Conservation (phyloP, 2,113 vertebrate species). For the Glareola pratincola region DNA sequence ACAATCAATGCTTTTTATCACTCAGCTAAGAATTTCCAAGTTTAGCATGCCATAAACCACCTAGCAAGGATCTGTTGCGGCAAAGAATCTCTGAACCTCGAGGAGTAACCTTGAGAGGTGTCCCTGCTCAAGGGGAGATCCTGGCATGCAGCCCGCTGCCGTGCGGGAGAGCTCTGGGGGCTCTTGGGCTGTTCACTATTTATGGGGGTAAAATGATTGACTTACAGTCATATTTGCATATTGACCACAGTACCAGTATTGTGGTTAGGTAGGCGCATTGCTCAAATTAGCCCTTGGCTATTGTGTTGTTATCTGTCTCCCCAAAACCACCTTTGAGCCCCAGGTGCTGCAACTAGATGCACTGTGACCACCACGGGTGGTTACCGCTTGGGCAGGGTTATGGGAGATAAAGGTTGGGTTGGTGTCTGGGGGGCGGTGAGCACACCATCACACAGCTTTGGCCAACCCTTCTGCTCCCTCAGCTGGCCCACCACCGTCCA, state of each 20-base stretch:
- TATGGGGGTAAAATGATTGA: background rate
- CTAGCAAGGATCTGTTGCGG: background rate
- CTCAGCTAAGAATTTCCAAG: background rate
- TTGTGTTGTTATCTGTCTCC: background rate
- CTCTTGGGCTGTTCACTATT: background rate
- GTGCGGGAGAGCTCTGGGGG: background rate
- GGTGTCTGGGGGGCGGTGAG: background rate
- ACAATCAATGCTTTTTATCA: too few relatives aligned
- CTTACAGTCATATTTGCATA: background rate
- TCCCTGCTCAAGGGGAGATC: background rate
- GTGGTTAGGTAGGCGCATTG: background rate
- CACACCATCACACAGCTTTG: background rate
- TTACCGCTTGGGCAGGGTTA: background rate
- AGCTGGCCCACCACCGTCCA: background rate
- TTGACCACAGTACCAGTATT: background rate
- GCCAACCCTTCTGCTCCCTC: background rate
- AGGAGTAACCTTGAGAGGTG: background rate
- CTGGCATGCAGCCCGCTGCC: background rate
- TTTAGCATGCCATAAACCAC: background rate
- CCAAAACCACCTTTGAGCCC: background rate
- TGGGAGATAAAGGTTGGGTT: background rate
- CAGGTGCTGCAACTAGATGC: background rate
- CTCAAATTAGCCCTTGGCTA: background rate
- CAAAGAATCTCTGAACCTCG: background rate
- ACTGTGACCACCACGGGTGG: background rate